Base-by-base conservation (phyloP, 2,797 vertebrate species). In the Enteromius trimaculatus region DNA sequence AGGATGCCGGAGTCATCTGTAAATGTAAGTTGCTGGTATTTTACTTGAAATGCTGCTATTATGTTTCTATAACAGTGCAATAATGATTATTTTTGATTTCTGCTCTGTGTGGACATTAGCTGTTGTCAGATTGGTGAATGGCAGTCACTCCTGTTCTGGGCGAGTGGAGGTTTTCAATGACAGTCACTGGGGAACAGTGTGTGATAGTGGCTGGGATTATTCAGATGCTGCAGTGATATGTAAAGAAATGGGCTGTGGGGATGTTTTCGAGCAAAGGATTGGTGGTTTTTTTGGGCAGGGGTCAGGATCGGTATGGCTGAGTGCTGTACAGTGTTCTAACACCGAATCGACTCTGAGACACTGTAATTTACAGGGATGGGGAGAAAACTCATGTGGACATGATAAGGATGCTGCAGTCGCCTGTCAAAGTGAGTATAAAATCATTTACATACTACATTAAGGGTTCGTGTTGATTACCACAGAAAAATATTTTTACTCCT, bases 1-100 rank as follows among this genome's bases (percentile, higher is more conserved):
- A 29, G 8, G 31, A 19, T 3, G 81, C 49, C n/a, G 81, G 81
- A 58, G 72, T 82, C 47, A 31, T 42, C 31, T 82, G 81, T 58
- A 17, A 23, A 2, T 58, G 81, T 82, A 68, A 82, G 72, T 31
- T 64, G 29, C 26, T 31, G 60, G 6, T 64, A 64, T 64, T 31
- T 31, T 11, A 62, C 26, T 62, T 62, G 11, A 31, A 17, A 64
- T 7, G 29, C 6, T 31, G 2, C 26, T 16, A 11, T 6, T 62
- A 3, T 17, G 14, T 3, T 64, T 7, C 29, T 31, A 16, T 64
- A 11, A 5, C n/a, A 23, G 3, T 31, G 29, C 6, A 31, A 8
- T 31, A 31, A 64, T 31, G 7, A 17, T 64, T 17, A 31, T 31
- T 31, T 51, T 13, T 47, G 42, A 8, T 17, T 31, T 60, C 29